These are phyloP conservation scores for Prionailurus viverrinus DNA, from an alignment of 2,113 vertebrate species.

Conservation along the genomic window DNA sequence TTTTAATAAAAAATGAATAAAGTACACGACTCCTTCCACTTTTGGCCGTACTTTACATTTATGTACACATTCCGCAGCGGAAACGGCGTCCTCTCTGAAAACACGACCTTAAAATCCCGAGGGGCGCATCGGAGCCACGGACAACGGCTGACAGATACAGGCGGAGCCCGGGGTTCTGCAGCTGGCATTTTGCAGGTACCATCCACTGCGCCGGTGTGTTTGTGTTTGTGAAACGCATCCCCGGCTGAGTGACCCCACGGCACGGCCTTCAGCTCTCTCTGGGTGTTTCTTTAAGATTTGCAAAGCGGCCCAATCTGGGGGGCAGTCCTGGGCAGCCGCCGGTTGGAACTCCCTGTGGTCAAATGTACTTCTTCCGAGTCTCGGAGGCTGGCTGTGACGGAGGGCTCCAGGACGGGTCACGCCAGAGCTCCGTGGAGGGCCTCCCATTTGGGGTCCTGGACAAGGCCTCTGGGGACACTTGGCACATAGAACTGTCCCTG, in stretches of 20 bases:
- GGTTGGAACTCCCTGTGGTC: rapidly evolving
- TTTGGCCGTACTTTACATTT: slow-evolving; percentile 81
- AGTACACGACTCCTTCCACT: slow-evolving; percentile 72
- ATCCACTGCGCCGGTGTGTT: background rate
- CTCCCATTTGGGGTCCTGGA: background rate
- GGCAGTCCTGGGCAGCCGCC: background rate
- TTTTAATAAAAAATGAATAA: slow-evolving; percentile 31
- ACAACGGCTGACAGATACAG: slow-evolving; percentile 59
- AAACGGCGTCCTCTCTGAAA: slow-evolving; percentile 83
- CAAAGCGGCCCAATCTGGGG: rapidly evolving
- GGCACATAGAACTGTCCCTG: rapidly evolving
- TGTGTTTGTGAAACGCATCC: background rate
- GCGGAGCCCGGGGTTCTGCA: background rate
- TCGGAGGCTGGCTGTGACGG: background rate
- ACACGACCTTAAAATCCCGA: slow-evolving; percentile 82
- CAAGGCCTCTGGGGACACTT: rapidly evolving
- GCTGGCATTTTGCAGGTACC: slow-evolving; percentile 81
- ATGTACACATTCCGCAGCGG: slow-evolving; percentile 62
- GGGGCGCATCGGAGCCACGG: slow-evolving; percentile 70
- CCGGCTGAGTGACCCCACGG: rapidly evolving
- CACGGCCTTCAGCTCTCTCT: rapidly evolving
- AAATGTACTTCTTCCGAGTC: rapidly evolving
- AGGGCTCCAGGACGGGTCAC: rapidly evolving
- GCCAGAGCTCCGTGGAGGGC: rapidly evolving
- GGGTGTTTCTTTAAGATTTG: background rate